Percentiles rank a stretch among this genome's conserved stretches.
phyloP scores from a whole-genome alignment of 2,797 vertebrate species.

The Cynodonichthys magdalenae region DNA sequence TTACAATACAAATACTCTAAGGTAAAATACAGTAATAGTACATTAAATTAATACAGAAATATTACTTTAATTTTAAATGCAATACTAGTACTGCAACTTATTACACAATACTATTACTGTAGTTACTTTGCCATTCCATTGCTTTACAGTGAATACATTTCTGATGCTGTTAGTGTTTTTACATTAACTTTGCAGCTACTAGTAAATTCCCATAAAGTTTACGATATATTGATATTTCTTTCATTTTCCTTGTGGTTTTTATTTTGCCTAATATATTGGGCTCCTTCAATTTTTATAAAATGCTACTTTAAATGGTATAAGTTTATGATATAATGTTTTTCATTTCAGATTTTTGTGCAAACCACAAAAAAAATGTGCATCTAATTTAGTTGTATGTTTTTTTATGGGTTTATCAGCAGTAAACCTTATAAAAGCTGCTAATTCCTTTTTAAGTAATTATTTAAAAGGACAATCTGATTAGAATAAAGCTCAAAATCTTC shows the following conservation, averaged over 20 bases:
- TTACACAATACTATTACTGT: no score
- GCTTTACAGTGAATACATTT: no score
- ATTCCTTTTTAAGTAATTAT: conserved; percentile 48
- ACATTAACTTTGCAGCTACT: no score
- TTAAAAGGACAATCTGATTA: conserved; percentile 49
- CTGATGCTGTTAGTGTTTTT: no score
- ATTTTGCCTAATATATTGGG: not conserved
- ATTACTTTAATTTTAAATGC: no score
- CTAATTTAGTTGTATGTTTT: not conserved
- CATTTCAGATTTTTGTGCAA: not conserved
- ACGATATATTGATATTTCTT: not conserved
- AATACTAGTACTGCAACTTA: no score
- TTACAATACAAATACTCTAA: no score
- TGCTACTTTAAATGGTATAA: not conserved
- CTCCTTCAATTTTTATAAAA: not conserved
- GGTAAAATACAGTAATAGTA: no score
- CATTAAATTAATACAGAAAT: no score
- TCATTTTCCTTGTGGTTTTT: not conserved
- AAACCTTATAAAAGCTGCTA: conserved; percentile 40
- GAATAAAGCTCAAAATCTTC: conserved; percentile 40
- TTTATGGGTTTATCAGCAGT: conserved; percentile 7
- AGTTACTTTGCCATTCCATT: no score
- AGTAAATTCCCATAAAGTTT: no score
- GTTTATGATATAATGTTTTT: not conserved
- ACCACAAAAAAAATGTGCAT: not conserved